These are phyloP conservation scores for Drosophila equinoxialis DNA, from an alignment of 1,140 invertebrate genomes.

Conservation along the genomic window DNA sequence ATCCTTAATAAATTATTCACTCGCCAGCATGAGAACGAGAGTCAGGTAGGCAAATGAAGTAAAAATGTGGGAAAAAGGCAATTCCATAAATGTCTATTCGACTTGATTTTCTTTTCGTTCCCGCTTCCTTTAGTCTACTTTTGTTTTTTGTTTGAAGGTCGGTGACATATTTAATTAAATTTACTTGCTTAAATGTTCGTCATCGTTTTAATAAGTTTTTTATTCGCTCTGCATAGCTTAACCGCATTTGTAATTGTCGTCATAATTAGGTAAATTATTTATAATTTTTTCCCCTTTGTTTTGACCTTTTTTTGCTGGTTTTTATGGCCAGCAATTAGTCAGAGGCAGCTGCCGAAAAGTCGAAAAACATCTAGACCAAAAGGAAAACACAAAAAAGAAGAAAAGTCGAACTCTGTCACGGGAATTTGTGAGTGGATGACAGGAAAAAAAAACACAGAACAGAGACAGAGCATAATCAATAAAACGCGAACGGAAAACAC, in stretches of 20 bases:
- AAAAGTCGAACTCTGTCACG: conserved; percentile 44
- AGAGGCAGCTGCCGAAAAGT: conserved; percentile 44
- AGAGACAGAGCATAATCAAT: conserved; percentile 65
- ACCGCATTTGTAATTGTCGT: conserved; percentile 48
- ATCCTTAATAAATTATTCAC: conserved; percentile 15
- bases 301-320: conserved; percentile 16
- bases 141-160: conserved; percentile 6
- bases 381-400: not conserved
- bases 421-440: conserved; percentile 48
- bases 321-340: conserved; percentile 60
- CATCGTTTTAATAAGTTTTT: conserved; percentile 10
- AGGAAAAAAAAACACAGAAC: conserved; percentile 16
- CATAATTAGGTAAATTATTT: conserved; percentile 29
- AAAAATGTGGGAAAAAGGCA: not conserved
- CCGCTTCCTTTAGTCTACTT: not conserved
- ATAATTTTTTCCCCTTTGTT: conserved; percentile 25
- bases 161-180: conserved; percentile 8
- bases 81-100: not conserved
- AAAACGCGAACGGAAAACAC: conserved; percentile 60
- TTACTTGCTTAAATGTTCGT: not conserved
- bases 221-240: not conserved
- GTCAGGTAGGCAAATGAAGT: not conserved
- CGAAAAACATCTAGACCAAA: conserved; percentile 54
- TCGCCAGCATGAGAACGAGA: not conserved
- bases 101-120: not conserved